Percentiles rank a stretch among this genome's conserved stretches.
These are phyloP conservation scores for Drosophila neotestacea DNA, from an alignment of 2,888 invertebrate species.

Conservation along the genomic window DNA sequence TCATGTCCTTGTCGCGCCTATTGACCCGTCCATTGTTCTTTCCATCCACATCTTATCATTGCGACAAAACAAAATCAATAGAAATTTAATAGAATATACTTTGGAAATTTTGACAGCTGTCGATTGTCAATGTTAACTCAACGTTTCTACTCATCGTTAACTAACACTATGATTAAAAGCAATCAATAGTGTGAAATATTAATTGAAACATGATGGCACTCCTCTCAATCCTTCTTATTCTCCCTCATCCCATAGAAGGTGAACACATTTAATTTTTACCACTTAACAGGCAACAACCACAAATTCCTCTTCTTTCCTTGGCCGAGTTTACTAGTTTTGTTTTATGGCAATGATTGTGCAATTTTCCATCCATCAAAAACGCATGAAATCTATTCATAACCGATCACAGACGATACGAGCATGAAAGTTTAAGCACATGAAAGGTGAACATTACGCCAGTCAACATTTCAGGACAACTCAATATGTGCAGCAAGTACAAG, in stretches of 20 bases:
- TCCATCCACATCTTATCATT: slow-evolving; percentile 14
- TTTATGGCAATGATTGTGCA: slow-evolving; percentile 46
- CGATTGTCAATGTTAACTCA: slow-evolving; percentile 53
- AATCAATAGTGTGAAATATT: slow-evolving; percentile 75
- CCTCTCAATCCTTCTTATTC: no score
- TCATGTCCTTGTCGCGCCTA: slow-evolving; percentile 66
- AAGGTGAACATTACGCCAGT: background rate
- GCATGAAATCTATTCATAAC: slow-evolving; percentile 27
- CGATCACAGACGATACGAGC: slow-evolving; percentile 6
- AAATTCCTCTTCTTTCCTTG: background rate
- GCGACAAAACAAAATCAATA: slow-evolving; percentile 38
- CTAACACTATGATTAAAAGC: slow-evolving; percentile 51
- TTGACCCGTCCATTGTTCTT: slow-evolving; percentile 37
- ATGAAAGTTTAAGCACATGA: slow-evolving; percentile 12
- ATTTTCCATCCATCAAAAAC: slow-evolving; percentile 47
- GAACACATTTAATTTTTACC: slow-evolving; percentile 2
- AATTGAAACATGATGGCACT: slow-evolving; percentile 46
- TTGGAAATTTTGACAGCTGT: slow-evolving; percentile 72
- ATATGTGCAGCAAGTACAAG: background rate
- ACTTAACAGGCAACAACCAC: background rate
- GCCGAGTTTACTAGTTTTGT: slow-evolving; percentile 18
- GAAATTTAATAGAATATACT: slow-evolving; percentile 59
- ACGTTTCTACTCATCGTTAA: slow-evolving; percentile 31
- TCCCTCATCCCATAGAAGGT: background rate
- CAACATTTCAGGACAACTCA: slow-evolving; percentile 10